A percentile compares a stretch with the other conserved stretches of the same genome.
Conservation (phyloP, 92 coral and sea anemone genomes). For the Parazoanthus swiftii region DNA sequence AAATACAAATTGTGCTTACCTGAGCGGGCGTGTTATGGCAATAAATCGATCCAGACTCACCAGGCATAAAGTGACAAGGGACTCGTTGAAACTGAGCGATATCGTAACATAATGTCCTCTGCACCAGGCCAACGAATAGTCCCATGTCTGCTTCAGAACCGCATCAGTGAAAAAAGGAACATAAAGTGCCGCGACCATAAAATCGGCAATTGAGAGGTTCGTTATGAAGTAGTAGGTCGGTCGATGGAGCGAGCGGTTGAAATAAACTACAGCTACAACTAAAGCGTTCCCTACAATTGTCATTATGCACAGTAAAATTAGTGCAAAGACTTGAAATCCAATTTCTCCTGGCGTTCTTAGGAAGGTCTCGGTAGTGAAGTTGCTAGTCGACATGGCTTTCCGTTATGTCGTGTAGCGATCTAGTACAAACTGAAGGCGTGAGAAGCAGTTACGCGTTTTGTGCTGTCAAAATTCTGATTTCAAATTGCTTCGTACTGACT, state of each 20-base stretch:
- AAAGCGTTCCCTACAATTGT: slow-evolving; percentile 22
- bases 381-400: not conserved
- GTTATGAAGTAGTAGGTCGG: slow-evolving; percentile 42
- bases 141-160: slow-evolving; percentile 30
- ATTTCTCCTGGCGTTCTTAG: slow-evolving; percentile 7
- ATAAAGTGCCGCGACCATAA: slow-evolving; percentile 33
- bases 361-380: not conserved
- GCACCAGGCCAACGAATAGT: slow-evolving; percentile 41
- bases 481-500: not conserved
- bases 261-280: slow-evolving; percentile 14
- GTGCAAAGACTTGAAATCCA: slow-evolving; percentile 25
- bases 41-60: slow-evolving; percentile 33
- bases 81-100: slow-evolving; percentile 40
- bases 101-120: slow-evolving; percentile 41
- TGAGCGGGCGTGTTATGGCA: slow-evolving; percentile 35
- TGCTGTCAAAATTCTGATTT: not conserved
- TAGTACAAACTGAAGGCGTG: not conserved
- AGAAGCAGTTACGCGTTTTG: not conserved
- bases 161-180: slow-evolving; percentile 30
- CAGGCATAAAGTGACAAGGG: slow-evolving; percentile 24
- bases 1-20: not conserved
- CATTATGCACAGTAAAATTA: slow-evolving; percentile 20
- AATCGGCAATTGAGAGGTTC: slow-evolving; percentile 36
- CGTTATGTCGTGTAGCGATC: not conserved
- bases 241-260: slow-evolving; percentile 13